Base-by-base conservation (phyloP, 1,140 invertebrate species). In the Drosophila pseudoobscura region DNA sequence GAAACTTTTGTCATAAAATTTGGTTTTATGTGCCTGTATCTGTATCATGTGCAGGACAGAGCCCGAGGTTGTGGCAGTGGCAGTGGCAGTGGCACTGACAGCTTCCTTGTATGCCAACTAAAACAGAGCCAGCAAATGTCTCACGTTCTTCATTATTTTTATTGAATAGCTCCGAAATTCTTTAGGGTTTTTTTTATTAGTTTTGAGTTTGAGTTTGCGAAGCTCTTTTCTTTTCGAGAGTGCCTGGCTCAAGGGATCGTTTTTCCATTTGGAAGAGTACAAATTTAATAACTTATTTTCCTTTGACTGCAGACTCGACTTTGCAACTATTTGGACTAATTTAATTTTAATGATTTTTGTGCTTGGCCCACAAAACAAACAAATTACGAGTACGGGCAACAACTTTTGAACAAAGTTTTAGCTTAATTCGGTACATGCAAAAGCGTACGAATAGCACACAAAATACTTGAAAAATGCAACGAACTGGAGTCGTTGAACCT, bases 1-100 rank as follows among this genome's bases (percentile, higher is more conserved):
- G 68, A 77, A 80, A 80, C 72, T 80, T 80, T 80, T 80, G 78
- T 76, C 78, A 80, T 80, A 80, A 80, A 80, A 80, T 80, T 82
- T 78, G 74, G 77, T 82, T 82, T 82, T 82, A 82, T 82, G 78
- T 72, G 66, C 56, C 68, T 52, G 35, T 31, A 31, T 26, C 24
- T 26, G 29, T 39, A 47, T 54, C 55, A 58, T 71, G 59, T 43
- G 74, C 53, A 22, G 13, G 29, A 31, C 20, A 52, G 15, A 39
- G 35, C 11, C 31, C 2, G 8, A 31, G 31, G 24, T 26, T 26
- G 24, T 26, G 29, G 29, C 29, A 31, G 29, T 31, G 2, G 29
- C 29, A 31, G 29, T 31, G 2, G 35, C 35, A 13, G 35, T 39
- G 35, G 9, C 35, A 0, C 3, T 39, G 35, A 13, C 35, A 39